A percentile compares a stretch with the other conserved stretches of the same genome.
phyloP scores from a whole-genome alignment of 2,113 vertebrate genomes.

The Zosterops japonicus region DNA sequence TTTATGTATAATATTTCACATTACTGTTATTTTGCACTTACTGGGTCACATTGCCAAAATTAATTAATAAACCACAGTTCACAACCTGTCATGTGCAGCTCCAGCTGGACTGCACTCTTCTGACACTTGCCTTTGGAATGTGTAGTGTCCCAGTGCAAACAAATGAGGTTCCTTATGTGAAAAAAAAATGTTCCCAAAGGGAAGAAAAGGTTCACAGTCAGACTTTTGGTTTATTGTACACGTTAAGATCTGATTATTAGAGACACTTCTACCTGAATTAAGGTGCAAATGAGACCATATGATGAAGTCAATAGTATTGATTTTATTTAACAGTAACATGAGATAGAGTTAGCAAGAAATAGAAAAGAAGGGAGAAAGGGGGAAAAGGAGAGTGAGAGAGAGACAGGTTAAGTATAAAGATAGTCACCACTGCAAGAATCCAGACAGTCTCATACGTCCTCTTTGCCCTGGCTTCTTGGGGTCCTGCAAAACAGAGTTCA shows the following conservation, averaged over 20 bases:
- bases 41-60: conserved; percentile 4
- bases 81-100: background rate
- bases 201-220: background rate
- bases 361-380: background rate
- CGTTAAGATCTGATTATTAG: background rate
- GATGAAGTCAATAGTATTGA: background rate
- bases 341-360: background rate
- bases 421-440: background rate
- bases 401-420: background rate
- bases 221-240: background rate
- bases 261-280: background rate
- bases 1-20: background rate
- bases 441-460: background rate
- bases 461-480: fast-evolving
- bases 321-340: background rate
- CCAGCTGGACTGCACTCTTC: background rate
- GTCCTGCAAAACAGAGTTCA: background rate
- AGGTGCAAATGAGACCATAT: background rate
- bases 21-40: background rate
- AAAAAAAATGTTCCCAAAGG: background rate
- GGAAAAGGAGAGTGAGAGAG: background rate
- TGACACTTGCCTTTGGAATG: background rate
- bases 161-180: background rate
- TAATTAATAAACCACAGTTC: conserved; percentile 22
- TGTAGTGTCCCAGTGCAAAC: background rate